Evolutionary conservation across 2,888 invertebrate genomes (phyloP).

Genomic region (Acholoe squamosa): DNA sequence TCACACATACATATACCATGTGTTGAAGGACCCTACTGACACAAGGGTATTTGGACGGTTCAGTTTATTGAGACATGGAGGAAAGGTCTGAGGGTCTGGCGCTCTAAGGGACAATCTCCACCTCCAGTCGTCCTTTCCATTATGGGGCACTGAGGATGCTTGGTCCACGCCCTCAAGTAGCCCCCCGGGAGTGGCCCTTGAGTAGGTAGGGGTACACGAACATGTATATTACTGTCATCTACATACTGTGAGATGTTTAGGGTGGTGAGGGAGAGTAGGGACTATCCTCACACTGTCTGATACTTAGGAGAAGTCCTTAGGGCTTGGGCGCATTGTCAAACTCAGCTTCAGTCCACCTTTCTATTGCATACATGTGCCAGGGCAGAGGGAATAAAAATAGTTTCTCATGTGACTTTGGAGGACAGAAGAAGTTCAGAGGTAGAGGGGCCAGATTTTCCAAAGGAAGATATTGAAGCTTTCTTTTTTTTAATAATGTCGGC

Average conservation of each 20-base stretch:
- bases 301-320: not conserved
- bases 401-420: no score
- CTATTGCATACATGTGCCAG: no score
- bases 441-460: no score
- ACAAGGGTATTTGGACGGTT: not conserved
- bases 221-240: slow-evolving; percentile 27
- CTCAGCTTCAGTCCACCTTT: no score
- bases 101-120: not conserved
- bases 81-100: not conserved
- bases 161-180: not conserved
- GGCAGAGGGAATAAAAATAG: no score
- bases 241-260: not conserved
- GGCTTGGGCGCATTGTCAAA: no score
- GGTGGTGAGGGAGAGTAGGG: not conserved
- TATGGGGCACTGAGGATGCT: not conserved
- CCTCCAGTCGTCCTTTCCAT: not conserved
- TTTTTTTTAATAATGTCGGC: no score
- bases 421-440: no score
- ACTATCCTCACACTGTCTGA: not conserved
- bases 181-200: not conserved
- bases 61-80: not conserved
- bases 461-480: no score
- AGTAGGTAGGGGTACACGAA: not conserved
- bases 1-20: no score
- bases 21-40: not conserved